Percentiles rank a stretch among this genome's conserved stretches.
These are phyloP conservation scores for Andrena marginata DNA, from an alignment of 2,888 invertebrate genomes.

Conservation along the genomic window DNA sequence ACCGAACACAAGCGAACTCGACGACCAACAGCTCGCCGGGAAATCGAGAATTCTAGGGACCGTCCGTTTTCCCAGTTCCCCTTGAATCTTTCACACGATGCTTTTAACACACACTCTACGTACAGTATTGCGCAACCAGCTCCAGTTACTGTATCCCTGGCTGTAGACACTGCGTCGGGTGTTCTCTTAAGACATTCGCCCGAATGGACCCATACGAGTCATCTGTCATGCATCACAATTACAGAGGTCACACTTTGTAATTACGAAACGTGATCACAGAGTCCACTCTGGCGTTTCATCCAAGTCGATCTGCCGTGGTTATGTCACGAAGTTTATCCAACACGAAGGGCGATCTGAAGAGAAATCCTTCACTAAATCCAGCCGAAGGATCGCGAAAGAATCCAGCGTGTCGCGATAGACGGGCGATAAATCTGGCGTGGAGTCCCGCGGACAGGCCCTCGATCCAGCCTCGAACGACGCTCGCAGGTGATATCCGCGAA, in stretches of 20 bases:
- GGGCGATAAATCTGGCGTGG: conserved; percentile 27
- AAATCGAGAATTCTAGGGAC: background rate
- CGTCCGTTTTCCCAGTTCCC: background rate
- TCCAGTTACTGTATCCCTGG: background rate
- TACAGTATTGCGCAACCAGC: conserved; percentile 22
- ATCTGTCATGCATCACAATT: background rate
- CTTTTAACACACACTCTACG: background rate
- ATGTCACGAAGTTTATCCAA: background rate
- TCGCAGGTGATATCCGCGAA: background rate
- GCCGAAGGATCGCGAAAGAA: conserved; percentile 2
- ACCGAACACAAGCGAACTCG: conserved; percentile 2
- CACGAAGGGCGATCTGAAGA: conserved; percentile 18
- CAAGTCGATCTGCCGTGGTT: background rate
- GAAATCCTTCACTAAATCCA: conserved; percentile 5
- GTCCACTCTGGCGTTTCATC: background rate
- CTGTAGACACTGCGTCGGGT: background rate
- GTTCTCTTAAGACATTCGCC: background rate
- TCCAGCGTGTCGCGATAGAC: background rate
- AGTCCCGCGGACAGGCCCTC: conserved; percentile 7
- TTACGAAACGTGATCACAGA: no score
- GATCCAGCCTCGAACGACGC: conserved; percentile 10
- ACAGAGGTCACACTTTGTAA: background rate
- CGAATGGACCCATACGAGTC: no score
- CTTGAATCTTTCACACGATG: background rate
- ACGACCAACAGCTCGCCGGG: conserved; percentile 2